phyloP scores from a whole-genome alignment of 2,888 invertebrate species.

The Drosophila nr. medialis region DNA sequence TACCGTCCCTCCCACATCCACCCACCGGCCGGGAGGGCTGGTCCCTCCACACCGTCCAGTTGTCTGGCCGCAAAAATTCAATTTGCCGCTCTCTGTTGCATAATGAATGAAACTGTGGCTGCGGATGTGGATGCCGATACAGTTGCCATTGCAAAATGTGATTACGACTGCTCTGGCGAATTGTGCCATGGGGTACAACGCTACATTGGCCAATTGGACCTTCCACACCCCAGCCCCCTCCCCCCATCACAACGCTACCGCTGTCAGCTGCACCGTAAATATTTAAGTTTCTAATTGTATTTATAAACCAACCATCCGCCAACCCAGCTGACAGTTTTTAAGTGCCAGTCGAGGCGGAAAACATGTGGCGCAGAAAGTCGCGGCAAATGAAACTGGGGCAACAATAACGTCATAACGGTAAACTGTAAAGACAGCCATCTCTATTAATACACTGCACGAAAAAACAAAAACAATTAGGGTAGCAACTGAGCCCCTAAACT shows the following conservation, averaged over 20 bases:
- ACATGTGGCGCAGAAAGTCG: conserved; percentile 15
- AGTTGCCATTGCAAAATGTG: conserved; percentile 11
- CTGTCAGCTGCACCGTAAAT: conserved; percentile 18
- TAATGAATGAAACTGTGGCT: conserved; percentile 33
- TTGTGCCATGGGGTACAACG: conserved; percentile 26
- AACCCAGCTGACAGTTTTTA: not conserved
- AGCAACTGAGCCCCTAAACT: not conserved
- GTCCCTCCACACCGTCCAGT: not conserved
- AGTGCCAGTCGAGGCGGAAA: conserved; percentile 19
- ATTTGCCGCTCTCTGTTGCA: conserved; percentile 52
- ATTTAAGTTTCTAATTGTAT: conserved; percentile 56
- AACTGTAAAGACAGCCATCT: conserved; percentile 12
- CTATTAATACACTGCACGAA: conserved; percentile 15
- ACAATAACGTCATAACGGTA: conserved; percentile 20
- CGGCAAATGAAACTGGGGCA: conserved; percentile 24
- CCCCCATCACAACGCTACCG: not conserved
- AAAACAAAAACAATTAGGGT: conserved; percentile 1
- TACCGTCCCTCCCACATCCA: not conserved
- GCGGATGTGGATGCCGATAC: conserved; percentile 17
- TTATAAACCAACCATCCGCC: conserved; percentile 11
- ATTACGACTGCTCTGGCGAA: conserved; percentile 6
- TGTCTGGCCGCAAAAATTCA: conserved; percentile 54
- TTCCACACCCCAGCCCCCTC: fast-evolving
- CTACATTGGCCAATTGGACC: conserved; percentile 15
- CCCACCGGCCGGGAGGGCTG: not conserved